These are phyloP conservation scores for Cichlasoma orientale DNA, from an alignment of 2,797 vertebrate genomes.

Conservation along the genomic window DNA sequence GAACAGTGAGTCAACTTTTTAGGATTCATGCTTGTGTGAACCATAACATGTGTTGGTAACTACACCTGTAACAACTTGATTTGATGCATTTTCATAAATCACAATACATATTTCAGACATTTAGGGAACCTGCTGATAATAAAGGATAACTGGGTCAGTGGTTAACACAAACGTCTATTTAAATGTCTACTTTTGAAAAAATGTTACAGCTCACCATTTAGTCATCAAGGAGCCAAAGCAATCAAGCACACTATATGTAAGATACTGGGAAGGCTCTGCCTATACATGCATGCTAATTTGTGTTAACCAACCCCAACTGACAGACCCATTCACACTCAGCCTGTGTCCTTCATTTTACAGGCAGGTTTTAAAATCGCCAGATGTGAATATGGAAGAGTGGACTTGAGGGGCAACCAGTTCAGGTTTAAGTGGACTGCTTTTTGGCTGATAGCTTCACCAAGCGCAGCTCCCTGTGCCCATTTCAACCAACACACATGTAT, in stretches of 20 bases:
- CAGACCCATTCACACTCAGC: conserved; percentile 14
- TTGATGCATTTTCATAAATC: background rate
- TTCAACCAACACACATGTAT: conserved; percentile 44
- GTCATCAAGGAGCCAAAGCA: background rate
- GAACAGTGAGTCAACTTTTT: background rate
- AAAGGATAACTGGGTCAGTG: background rate
- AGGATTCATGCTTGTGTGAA: background rate
- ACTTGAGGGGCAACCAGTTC: conserved; percentile 34
- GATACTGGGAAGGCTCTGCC: background rate
- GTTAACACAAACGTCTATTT: background rate
- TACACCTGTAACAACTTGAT: background rate
- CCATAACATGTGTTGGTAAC: background rate
- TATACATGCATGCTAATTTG: conserved; percentile 12
- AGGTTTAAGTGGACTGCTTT: conserved; percentile 32
- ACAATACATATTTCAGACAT: background rate
- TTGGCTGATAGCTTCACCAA: conserved; percentile 44
- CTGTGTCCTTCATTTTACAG: conserved; percentile 54
- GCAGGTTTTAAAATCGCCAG: conserved; percentile 45
- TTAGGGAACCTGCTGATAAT: background rate
- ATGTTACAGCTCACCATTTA: background rate
- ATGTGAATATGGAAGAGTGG: conserved; percentile 32
- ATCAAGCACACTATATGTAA: conserved; percentile 2
- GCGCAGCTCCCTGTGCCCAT: conserved; percentile 38
- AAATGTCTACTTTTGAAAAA: background rate
- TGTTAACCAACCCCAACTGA: conserved; percentile 1